A percentile compares a stretch with the other conserved stretches of the same genome.
Conservation (phyloP, 2,888 invertebrate species). For the Sipha maydis region DNA sequence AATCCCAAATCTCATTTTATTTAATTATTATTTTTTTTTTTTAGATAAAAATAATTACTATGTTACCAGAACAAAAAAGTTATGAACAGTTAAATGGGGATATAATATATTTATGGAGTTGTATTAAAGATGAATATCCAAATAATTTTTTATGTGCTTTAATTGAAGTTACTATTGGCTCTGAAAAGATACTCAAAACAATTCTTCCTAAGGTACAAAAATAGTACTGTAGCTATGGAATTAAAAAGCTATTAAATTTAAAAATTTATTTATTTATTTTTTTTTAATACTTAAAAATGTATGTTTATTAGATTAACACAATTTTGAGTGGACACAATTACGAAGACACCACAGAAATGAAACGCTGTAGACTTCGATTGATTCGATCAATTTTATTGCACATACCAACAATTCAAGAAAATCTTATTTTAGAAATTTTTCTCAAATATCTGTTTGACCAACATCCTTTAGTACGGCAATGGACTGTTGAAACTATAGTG, state of each 20-base stretch:
- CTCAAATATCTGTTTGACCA: slow-evolving; percentile 27
- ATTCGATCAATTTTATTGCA: slow-evolving; percentile 29
- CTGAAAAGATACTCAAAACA: slow-evolving; percentile 18
- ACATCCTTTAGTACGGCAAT: slow-evolving; percentile 49
- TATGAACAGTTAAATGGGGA: slow-evolving; percentile 37
- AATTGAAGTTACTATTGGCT: slow-evolving; percentile 39
- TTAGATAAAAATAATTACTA: slow-evolving; percentile 25
- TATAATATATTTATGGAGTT: slow-evolving; percentile 38
- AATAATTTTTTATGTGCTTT: not conserved
- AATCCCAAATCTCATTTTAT: not conserved
- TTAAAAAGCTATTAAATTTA: not conserved
- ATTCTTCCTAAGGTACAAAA: slow-evolving; percentile 12
- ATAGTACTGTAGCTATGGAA: not conserved
- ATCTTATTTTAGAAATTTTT: slow-evolving; percentile 2
- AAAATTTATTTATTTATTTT: not conserved
- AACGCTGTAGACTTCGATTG: slow-evolving; percentile 55
- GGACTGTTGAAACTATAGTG: slow-evolving; percentile 49
- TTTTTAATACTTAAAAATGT: not conserved
- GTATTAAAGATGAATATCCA: slow-evolving; percentile 30
- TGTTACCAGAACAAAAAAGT: slow-evolving; percentile 30
- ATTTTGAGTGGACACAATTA: slow-evolving; percentile 19
- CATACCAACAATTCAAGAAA: slow-evolving; percentile 8
- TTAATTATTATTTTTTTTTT: not conserved
- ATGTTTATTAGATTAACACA: slow-evolving; percentile 24
- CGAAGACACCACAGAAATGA: slow-evolving; percentile 59